A percentile compares a stretch with the other conserved stretches of the same genome.
These are phyloP conservation scores for Tenthredo mesomela DNA, from an alignment of 2,888 invertebrate genomes.

Conservation along the genomic window DNA sequence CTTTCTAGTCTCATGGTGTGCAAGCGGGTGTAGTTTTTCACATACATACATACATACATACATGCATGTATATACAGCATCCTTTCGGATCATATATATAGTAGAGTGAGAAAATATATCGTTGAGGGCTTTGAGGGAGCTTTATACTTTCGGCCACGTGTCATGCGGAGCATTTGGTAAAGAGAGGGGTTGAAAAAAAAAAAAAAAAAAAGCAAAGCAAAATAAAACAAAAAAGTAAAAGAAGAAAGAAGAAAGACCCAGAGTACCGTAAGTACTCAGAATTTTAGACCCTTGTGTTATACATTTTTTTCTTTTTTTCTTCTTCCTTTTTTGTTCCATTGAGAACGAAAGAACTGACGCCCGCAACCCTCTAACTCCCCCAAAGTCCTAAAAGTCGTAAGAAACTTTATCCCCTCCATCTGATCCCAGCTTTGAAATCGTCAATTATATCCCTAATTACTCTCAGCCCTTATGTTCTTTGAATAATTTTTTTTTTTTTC, in stretches of 20 bases:
- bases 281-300: not conserved
- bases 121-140: not conserved
- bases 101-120: conserved; percentile 2
- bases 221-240: not conserved
- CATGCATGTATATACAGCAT: not conserved
- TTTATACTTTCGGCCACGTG: not conserved
- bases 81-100: too few relatives aligned
- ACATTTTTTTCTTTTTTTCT: not conserved
- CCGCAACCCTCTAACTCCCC: not conserved
- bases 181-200: not conserved
- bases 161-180: not conserved
- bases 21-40: not conserved
- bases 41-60: not conserved
- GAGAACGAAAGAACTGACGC: not conserved
- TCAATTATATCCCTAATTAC: too few relatives aligned
- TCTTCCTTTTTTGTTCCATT: not conserved
- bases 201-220: not conserved
- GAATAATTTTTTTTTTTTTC: too few relatives aligned
- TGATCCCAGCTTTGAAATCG: too few relatives aligned
- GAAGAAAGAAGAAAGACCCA: not conserved
- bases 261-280: conserved; percentile 3
- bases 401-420: not conserved
- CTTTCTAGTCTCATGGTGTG: not conserved
- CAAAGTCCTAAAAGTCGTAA: not conserved
- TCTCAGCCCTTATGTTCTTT: too few relatives aligned